These are phyloP conservation scores for Auanema sp. DNA, from an alignment of 2,888 invertebrate species.

Conservation along the genomic window DNA sequence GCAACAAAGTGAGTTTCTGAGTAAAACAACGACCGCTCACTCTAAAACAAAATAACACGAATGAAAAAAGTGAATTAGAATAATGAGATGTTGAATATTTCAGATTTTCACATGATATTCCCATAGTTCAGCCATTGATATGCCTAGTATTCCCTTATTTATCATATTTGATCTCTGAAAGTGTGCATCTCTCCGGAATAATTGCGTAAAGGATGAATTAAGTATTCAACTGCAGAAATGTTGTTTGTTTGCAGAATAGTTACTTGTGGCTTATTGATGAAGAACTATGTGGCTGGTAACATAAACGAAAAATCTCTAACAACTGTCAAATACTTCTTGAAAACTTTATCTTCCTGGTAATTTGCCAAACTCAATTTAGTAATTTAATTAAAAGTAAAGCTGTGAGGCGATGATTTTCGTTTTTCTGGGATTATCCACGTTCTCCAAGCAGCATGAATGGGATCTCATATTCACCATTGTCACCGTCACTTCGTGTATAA, in stretches of 20 bases:
- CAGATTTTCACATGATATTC: slow-evolving; percentile 86
- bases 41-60: too few relatives aligned
- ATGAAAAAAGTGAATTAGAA: background rate
- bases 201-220: slow-evolving; percentile 81
- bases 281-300: slow-evolving; percentile 55
- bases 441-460: slow-evolving; percentile 86
- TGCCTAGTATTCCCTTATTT: slow-evolving; percentile 96
- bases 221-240: slow-evolving; percentile 1
- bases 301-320: slow-evolving; percentile 50
- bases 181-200: slow-evolving; percentile 96
- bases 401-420: slow-evolving; percentile 99
- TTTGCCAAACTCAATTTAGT: slow-evolving; percentile 2
- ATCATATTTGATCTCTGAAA: slow-evolving; percentile 93
- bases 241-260: slow-evolving; percentile 76
- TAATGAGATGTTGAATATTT: slow-evolving; percentile 7
- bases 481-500: slow-evolving; percentile 87
- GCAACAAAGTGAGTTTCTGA: slow-evolving; percentile 42
- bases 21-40: too few relatives aligned
- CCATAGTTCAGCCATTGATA: slow-evolving; percentile 95
- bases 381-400: slow-evolving; percentile 63
- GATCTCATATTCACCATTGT: slow-evolving; percentile 89
- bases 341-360: slow-evolving; percentile 86
- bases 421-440: slow-evolving; percentile 96
- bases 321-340: slow-evolving; percentile 82
- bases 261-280: slow-evolving; percentile 99